Conservation (phyloP, 2,888 invertebrate species). For the Eristalinus sepulchralis region DNA sequence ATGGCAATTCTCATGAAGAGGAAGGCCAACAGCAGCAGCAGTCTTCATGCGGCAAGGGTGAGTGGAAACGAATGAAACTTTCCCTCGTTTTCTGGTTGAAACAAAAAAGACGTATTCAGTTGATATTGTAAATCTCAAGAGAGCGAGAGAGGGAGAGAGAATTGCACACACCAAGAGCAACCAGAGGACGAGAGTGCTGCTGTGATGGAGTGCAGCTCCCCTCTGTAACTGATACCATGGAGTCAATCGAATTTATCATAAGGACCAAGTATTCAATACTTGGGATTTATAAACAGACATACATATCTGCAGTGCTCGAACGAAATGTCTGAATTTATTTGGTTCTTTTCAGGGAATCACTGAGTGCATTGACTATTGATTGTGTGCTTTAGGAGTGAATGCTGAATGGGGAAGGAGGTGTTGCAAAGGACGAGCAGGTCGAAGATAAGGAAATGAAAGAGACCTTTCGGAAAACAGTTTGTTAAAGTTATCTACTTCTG, state of each 20-base stretch:
- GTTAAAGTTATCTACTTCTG: conserved; percentile 1
- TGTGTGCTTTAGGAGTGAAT: background rate
- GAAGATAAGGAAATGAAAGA: conserved; percentile 8
- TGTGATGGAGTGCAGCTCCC: background rate
- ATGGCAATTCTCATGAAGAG: conserved; percentile 28
- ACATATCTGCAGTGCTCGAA: conserved; percentile 28
- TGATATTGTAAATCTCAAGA: conserved; percentile 46
- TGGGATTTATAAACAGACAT: conserved; percentile 32
- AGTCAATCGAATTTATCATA: conserved; percentile 67
- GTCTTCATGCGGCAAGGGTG: background rate
- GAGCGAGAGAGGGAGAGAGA: background rate
- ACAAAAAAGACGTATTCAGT: conserved; percentile 28
- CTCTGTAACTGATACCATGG: conserved; percentile 37
- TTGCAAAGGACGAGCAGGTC: no score
- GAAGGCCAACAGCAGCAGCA: background rate
- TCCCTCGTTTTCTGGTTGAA: conserved; percentile 7
- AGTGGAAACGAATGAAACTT: background rate
- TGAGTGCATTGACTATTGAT: conserved; percentile 5
- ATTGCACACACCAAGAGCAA: conserved; percentile 13
- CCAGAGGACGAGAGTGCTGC: background rate
- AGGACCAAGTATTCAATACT: conserved; percentile 50
- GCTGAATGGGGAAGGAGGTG: background rate
- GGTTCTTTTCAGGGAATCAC: conserved; percentile 4
- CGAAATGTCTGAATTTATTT: conserved; percentile 38
- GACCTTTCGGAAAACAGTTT: conserved; percentile 41